Percentiles rank a stretch among this genome's conserved stretches.
Evolutionary conservation across 2,797 vertebrate genomes (phyloP).

Genomic region (Synaphobranchus kaupii): DNA sequence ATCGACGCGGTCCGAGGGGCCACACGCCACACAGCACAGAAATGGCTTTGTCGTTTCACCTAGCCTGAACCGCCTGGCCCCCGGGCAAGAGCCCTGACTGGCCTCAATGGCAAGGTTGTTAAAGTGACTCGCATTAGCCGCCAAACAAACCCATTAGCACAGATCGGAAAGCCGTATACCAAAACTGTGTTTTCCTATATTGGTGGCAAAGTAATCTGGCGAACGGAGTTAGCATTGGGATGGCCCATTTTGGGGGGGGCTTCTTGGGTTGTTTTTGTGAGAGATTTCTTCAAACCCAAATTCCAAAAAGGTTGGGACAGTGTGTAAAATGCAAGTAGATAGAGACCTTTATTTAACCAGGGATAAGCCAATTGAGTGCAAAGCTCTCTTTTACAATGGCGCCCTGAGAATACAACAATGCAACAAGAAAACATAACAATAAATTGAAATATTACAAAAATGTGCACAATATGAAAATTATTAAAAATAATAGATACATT

Average conservation of each 20-base stretch:
- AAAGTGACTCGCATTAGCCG: slow-evolving; percentile 52
- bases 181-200: slow-evolving; percentile 35
- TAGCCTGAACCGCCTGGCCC: slow-evolving; percentile 60
- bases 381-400: too few relatives aligned
- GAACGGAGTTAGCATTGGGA: not conserved
- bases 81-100: slow-evolving; percentile 45
- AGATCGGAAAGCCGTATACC: slow-evolving; percentile 54
- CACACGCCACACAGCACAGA: slow-evolving; percentile 45
- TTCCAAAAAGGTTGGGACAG: too few relatives aligned
- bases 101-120: slow-evolving; percentile 65
- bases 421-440: too few relatives aligned
- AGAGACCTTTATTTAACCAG: too few relatives aligned
- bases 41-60: slow-evolving; percentile 65
- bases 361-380: too few relatives aligned
- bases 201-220: not conserved
- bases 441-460: too few relatives aligned
- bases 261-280: not conserved
- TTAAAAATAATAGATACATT: too few relatives aligned
- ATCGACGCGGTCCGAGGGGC: slow-evolving; percentile 27
- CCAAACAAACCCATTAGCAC: slow-evolving; percentile 55
- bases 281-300: not conserved
- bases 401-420: too few relatives aligned
- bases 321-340: too few relatives aligned
- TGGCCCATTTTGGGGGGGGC: too few relatives aligned
- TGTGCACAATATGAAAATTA: too few relatives aligned